phyloP scores from a whole-genome alignment of 1,140 invertebrate species.

The Samia ricini region DNA sequence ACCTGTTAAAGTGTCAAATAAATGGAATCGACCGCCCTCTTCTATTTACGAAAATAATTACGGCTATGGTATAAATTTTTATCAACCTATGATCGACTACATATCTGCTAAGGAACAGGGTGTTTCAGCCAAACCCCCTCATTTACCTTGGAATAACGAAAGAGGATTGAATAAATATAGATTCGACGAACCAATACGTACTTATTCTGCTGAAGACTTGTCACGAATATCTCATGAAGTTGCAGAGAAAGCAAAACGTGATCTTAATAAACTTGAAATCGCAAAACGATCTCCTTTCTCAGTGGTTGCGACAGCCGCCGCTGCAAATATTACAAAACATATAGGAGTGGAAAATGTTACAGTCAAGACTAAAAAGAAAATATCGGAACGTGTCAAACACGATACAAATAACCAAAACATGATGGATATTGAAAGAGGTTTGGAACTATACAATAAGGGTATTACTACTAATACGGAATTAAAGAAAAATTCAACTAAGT shows the following conservation, averaged over 20 bases:
- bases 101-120: slow-evolving; percentile 80
- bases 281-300: slow-evolving; percentile 83
- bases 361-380: slow-evolving; percentile 73
- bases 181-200: slow-evolving; percentile 76
- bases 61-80: slow-evolving; percentile 87
- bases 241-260: slow-evolving; percentile 82
- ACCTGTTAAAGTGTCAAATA: slow-evolving; percentile 60
- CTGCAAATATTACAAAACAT: slow-evolving; percentile 81
- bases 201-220: slow-evolving; percentile 82
- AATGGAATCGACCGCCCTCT: slow-evolving; percentile 80
- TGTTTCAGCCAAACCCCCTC: slow-evolving; percentile 75
- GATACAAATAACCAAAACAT: slow-evolving; percentile 70
- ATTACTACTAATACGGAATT: slow-evolving; percentile 76
- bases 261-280: slow-evolving; percentile 80
- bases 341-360: slow-evolving; percentile 79
- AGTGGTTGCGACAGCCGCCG: slow-evolving; percentile 81
- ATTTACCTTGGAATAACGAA: slow-evolving; percentile 87
- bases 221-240: slow-evolving; percentile 80
- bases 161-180: slow-evolving; percentile 80
- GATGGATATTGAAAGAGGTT: slow-evolving; percentile 68
- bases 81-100: slow-evolving; percentile 91
- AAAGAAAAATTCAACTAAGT: slow-evolving; percentile 82
- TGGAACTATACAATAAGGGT: slow-evolving; percentile 76
- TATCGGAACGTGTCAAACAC: slow-evolving; percentile 62
- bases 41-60: slow-evolving; percentile 88